Evolutionary conservation across 2,797 vertebrate genomes (phyloP).

Genomic region (Trachops cirrhosus): DNA sequence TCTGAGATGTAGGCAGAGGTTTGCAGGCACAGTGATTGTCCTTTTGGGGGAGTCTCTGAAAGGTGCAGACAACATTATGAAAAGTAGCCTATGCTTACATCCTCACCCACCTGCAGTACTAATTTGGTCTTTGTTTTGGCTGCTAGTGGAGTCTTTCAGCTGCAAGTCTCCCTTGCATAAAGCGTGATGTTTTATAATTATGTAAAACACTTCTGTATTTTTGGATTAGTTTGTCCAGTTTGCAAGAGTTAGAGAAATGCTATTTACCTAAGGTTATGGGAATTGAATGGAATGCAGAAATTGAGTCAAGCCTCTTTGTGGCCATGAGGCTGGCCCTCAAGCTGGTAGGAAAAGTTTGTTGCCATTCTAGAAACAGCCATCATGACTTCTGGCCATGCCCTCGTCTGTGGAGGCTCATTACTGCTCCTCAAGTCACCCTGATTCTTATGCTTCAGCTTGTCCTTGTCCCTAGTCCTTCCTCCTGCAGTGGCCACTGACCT

Average conservation of each 20-base stretch:
- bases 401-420: background rate
- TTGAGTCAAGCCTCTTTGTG: background rate
- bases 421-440: background rate
- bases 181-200: slow-evolving; percentile 3
- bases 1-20: background rate
- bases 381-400: background rate
- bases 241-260: background rate
- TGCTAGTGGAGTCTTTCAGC: background rate
- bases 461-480: background rate
- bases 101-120: slow-evolving; percentile 11
- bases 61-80: background rate
- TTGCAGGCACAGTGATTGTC: accelerated
- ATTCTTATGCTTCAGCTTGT: background rate
- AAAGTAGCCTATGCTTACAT: background rate
- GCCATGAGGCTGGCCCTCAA: background rate
- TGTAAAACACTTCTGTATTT: slow-evolving; percentile 2
- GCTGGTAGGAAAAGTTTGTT: background rate
- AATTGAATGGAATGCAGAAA: background rate
- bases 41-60: background rate
- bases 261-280: background rate
- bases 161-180: slow-evolving; percentile 22
- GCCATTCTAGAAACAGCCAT: background rate
- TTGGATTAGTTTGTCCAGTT: background rate
- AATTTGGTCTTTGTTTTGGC: slow-evolving; percentile 49
- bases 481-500: background rate